Evolutionary conservation across 2,888 invertebrate genomes (phyloP).

Genomic region (Conops quadrifasciatus): DNA sequence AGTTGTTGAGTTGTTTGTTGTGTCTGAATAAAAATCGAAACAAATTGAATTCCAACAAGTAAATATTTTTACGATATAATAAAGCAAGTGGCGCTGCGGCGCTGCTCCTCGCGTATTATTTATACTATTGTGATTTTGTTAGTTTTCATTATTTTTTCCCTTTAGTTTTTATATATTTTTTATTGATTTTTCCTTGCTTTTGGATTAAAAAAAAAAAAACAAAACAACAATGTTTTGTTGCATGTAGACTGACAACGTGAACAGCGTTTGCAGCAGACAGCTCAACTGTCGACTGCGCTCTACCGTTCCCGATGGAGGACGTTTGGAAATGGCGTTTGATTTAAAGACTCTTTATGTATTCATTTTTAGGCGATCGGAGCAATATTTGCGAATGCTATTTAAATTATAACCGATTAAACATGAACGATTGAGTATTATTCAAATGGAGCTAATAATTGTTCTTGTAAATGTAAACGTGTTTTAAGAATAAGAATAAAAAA

Average conservation of each 20-base stretch:
- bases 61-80: conserved; percentile 38
- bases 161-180: conserved; percentile 42
- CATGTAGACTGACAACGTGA: conserved; percentile 31
- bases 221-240: no score
- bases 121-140: conserved; percentile 16
- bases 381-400: conserved; percentile 4
- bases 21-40: conserved; percentile 43
- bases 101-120: conserved; percentile 33
- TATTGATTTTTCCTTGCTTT: conserved; percentile 42
- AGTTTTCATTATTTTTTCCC: conserved; percentile 38
- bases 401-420: conserved; percentile 9
- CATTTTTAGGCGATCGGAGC: not conserved
- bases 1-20: conserved; percentile 50
- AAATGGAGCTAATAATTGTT: not conserved
- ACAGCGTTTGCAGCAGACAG: conserved; percentile 24
- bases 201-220: no score
- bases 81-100: conserved; percentile 38
- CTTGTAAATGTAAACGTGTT: not conserved
- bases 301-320: conserved; percentile 38
- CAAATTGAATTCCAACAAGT: conserved; percentile 47
- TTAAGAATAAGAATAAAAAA: conserved; percentile 15
- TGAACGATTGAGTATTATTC: conserved; percentile 6
- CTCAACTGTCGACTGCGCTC: conserved; percentile 30
- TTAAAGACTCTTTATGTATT: not conserved
- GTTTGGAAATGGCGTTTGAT: conserved; percentile 42